Evolutionary conservation across 2,888 invertebrate species (phyloP).

Genomic region (Leptogaster cylindrica): DNA sequence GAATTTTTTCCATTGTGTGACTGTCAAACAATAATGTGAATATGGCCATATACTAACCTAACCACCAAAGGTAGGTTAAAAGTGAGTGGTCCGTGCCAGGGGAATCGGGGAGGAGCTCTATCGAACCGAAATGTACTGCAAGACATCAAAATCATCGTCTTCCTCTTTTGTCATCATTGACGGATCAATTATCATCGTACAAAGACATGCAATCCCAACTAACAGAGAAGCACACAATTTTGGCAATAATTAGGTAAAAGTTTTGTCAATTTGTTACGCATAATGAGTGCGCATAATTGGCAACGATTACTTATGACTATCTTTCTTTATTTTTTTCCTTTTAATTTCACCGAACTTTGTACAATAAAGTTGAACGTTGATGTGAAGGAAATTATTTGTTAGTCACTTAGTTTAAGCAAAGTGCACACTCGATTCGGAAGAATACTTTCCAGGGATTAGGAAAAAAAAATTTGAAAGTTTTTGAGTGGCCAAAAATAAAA

Average conservation of each 20-base stretch:
- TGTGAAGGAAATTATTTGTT: too few species aligned
- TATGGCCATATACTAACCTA: not conserved
- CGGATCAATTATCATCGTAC: conserved; percentile 37
- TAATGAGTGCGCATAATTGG: not conserved
- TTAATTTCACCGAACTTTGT: too few species aligned
- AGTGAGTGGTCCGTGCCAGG: too few species aligned
- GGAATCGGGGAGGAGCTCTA: too few species aligned
- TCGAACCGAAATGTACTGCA: not conserved
- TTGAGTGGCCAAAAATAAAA: too few species aligned
- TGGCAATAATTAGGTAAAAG: conserved; percentile 33
- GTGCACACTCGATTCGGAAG: too few species aligned
- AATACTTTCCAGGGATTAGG: too few species aligned
- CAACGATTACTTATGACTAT: not conserved
- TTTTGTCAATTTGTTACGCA: conserved; percentile 15
- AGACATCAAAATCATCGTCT: not conserved
- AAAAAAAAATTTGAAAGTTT: too few species aligned
- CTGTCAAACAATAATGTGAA: conserved; percentile 17
- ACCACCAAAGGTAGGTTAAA: too few species aligned
- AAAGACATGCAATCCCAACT: conserved; percentile 19
- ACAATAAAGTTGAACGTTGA: too few species aligned
- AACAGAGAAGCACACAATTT: conserved; percentile 16
- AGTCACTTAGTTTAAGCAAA: too few species aligned
- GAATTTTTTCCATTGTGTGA: conserved; percentile 36
- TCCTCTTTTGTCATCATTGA: conserved; percentile 30
- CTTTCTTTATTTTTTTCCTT: too few species aligned